Evolutionary conservation across 2,113 vertebrate genomes (phyloP).

Genomic region (Dolichallabes microphthalmus): DNA sequence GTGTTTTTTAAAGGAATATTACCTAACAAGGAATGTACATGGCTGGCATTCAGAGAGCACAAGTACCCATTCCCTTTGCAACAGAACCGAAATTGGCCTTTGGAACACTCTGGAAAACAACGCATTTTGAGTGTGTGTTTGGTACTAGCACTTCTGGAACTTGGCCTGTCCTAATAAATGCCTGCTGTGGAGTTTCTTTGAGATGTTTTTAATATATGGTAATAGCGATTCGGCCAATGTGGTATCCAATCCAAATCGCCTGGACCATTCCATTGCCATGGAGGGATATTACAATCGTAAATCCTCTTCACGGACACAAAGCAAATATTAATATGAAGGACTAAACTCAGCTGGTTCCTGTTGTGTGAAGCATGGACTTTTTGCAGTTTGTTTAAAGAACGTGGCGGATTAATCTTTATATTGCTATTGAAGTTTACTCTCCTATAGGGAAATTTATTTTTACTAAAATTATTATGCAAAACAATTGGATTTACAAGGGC

Average conservation of each 20-base stretch:
- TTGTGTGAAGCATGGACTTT: conserved; percentile 11
- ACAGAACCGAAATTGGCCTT: not conserved
- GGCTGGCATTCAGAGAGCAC: not conserved
- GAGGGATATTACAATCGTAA: conserved; percentile 51
- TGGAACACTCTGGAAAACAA: not conserved
- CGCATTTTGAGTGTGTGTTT: conserved; percentile 45
- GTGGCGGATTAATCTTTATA: not conserved
- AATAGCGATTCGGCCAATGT: not conserved
- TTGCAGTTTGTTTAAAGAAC: conserved; percentile 15
- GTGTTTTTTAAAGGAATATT: conserved; percentile 38
- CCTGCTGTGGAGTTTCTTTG: conserved; percentile 55
- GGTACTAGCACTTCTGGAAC: conserved; percentile 53
- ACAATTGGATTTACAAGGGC: conserved; percentile 27
- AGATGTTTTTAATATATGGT: conserved; percentile 13
- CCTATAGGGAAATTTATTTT: not conserved
- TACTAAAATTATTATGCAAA: conserved; percentile 7
- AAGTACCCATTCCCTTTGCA: conserved; percentile 7
- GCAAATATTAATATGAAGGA: conserved; percentile 67
- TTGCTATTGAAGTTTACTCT: conserved; percentile 34
- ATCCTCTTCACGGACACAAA: conserved; percentile 32
- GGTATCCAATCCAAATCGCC: conserved; percentile 16
- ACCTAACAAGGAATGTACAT: conserved; percentile 11
- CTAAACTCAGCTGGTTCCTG: conserved; percentile 50
- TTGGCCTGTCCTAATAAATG: conserved; percentile 43
- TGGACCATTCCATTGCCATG: conserved; percentile 18